Conservation (phyloP, 1,140 invertebrate species). For the Drosophila rufa region DNA sequence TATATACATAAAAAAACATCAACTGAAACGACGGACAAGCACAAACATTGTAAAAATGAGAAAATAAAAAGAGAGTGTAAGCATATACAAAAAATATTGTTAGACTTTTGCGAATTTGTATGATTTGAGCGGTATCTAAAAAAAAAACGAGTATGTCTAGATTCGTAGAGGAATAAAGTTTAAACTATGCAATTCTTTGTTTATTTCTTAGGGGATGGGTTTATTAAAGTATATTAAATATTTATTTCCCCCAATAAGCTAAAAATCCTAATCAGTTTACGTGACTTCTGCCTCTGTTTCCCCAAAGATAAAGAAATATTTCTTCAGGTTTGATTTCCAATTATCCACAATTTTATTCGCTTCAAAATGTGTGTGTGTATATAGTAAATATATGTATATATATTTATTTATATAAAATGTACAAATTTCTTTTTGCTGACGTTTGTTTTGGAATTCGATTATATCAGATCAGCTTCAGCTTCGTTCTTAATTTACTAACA, state of each 20-base stretch:
- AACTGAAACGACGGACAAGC: conserved; percentile 26
- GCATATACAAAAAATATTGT: conserved; percentile 37
- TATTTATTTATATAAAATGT: conserved; percentile 59
- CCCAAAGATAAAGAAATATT: not conserved
- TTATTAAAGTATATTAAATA: no score
- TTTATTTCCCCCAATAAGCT: not conserved
- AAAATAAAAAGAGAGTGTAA: conserved; percentile 5
- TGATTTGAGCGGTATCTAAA: conserved; percentile 35
- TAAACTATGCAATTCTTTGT: conserved; percentile 26
- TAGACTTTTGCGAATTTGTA: conserved; percentile 48
- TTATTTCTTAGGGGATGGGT: not conserved
- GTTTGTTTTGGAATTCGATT: conserved; percentile 50
- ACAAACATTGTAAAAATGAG: conserved; percentile 35
- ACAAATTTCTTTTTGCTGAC: conserved; percentile 62
- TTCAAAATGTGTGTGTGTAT: conserved; percentile 66
- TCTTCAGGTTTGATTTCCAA: conserved; percentile 57
- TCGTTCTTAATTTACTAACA: conserved; percentile 75
- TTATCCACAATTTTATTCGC: conserved; percentile 82
- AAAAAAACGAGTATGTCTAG: conserved; percentile 2
- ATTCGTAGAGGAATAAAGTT: conserved; percentile 38
- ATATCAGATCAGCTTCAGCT: conserved; percentile 42
- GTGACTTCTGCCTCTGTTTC: not conserved
- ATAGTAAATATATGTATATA: conserved; percentile 34
- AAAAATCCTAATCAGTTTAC: not conserved
- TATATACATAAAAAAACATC: conserved; percentile 15